phyloP scores from a whole-genome alignment of 35 echinoderm and acorn worm species.

The Eucidaris tribuloides region DNA sequence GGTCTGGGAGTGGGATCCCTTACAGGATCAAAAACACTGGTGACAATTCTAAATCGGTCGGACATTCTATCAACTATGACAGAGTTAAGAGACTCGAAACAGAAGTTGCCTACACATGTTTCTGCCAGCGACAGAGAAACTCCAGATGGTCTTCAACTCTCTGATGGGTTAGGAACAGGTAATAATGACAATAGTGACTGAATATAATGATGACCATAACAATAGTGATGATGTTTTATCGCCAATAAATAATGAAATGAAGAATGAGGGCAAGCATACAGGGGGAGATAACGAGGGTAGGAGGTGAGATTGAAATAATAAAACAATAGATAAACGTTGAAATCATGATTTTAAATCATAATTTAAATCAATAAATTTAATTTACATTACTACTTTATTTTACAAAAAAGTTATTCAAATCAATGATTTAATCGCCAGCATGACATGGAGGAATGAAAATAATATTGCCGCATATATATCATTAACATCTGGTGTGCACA shows the following conservation, averaged over 20 bases:
- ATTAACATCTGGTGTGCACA: too few relatives aligned
- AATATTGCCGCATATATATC: too few relatives aligned
- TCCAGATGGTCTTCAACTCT: slow-evolving; percentile 50
- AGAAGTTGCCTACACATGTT: slow-evolving; percentile 69
- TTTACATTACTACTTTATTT: too few relatives aligned
- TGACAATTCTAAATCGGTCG: slow-evolving; percentile 57
- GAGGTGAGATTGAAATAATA: background rate
- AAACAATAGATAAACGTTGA: too few relatives aligned
- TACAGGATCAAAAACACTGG: slow-evolving; percentile 38
- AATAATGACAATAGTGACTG: background rate
- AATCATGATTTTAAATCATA: too few relatives aligned
- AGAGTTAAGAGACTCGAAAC: slow-evolving; percentile 56
- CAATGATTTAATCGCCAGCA: too few relatives aligned
- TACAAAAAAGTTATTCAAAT: too few relatives aligned
- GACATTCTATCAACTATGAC: slow-evolving; percentile 63
- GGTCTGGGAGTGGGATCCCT: slow-evolving; percentile 42
- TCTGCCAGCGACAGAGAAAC: slow-evolving; percentile 31
- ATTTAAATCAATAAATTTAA: too few relatives aligned
- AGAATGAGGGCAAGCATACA: background rate
- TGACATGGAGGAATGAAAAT: too few relatives aligned
- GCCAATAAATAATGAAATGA: background rate
- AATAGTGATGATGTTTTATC: background rate
- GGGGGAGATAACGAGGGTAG: background rate
- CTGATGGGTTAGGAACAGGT: slow-evolving; percentile 54
- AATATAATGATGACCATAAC: background rate